A percentile compares a stretch with the other conserved stretches of the same genome.
Conservation (phyloP, 2,888 invertebrate genomes). For the Cotesia congregata region DNA sequence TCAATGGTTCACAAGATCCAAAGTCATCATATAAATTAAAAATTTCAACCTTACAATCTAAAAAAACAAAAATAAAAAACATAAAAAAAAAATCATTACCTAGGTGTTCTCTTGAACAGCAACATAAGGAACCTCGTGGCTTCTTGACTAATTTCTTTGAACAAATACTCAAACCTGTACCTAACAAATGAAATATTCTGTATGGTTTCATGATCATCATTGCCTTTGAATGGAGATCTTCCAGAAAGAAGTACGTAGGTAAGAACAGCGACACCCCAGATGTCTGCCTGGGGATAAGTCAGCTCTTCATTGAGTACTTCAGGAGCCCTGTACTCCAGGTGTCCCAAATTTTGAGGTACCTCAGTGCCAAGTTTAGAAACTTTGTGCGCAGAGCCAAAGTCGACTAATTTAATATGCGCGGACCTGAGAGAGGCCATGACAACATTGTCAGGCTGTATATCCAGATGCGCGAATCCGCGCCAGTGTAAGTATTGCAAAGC, state of each 20-base stretch:
- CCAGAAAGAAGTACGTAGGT: constrained; percentile 94
- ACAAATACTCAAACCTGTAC: constrained; percentile 93
- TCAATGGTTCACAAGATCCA: neutral
- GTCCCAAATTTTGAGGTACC: constrained; percentile 78
- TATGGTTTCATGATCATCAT: constrained; percentile 85
- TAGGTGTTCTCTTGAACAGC: constrained; percentile 93
- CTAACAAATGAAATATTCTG: constrained; percentile 94
- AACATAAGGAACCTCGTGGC: constrained; percentile 95
- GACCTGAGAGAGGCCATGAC: constrained; percentile 90
- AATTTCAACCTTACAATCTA: no score
- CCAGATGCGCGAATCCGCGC: constrained; percentile 89
- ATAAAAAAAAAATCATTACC: constrained; percentile 71
- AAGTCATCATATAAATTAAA: no score
- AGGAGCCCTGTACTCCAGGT: constrained; percentile 87
- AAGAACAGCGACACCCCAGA: constrained; percentile 95
- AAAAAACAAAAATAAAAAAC: no score
- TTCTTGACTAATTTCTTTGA: constrained; percentile 94
- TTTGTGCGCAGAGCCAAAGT: constrained; percentile 89
- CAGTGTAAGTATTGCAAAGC: constrained; percentile 96
- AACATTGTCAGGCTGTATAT: constrained; percentile 95
- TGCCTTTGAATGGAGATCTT: constrained; percentile 90
- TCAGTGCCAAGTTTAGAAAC: constrained; percentile 84
- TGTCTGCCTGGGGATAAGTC: constrained; percentile 91
- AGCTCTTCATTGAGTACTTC: constrained; percentile 91
- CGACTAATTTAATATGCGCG: constrained; percentile 90